Conservation (phyloP, 2,797 vertebrate species). For the Falco biarmicus region DNA sequence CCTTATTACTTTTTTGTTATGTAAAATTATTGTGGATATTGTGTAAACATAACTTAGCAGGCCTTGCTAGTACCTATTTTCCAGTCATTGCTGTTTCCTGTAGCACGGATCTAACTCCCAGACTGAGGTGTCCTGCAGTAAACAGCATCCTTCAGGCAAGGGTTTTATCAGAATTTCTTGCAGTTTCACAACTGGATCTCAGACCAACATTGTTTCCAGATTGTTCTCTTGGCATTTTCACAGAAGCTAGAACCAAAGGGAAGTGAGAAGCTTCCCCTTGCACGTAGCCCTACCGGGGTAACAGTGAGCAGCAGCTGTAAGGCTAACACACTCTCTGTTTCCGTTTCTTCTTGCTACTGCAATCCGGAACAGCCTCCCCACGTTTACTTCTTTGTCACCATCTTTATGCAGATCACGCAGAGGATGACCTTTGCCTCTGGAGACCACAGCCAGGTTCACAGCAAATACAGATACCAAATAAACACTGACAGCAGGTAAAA, state of each 20-base stretch:
- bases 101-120: background rate
- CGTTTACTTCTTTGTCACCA: background rate
- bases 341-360: background rate
- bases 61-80: background rate
- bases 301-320: background rate
- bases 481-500: background rate
- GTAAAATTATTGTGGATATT: background rate
- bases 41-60: background rate
- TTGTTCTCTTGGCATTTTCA: background rate
- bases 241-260: background rate
- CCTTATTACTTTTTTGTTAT: background rate
- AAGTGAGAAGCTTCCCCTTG: background rate
- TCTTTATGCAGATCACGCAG: background rate
- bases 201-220: background rate
- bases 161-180: background rate
- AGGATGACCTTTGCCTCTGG: background rate
- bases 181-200: background rate
- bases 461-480: background rate
- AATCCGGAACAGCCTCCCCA: background rate
- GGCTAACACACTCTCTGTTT: background rate
- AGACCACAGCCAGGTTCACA: background rate
- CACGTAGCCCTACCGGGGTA: background rate
- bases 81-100: background rate
- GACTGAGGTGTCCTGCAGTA: background rate
- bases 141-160: background rate